Conservation (phyloP, 1,140 invertebrate species). For the Trichonephila clavata region DNA sequence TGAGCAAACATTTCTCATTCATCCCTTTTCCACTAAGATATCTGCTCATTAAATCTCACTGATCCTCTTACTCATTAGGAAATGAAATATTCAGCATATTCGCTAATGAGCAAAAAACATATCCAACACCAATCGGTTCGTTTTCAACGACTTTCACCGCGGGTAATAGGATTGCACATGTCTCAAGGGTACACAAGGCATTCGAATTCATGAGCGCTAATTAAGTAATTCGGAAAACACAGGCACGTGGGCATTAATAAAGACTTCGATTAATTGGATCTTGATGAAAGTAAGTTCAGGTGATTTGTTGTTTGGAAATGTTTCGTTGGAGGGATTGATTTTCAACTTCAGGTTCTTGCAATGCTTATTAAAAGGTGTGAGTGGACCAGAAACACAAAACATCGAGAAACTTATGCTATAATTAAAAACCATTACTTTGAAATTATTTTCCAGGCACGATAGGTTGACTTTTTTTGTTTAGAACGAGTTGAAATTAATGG, state of each 20-base stretch:
- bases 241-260: background rate
- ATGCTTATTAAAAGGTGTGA: too few species aligned
- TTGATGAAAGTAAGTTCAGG: background rate
- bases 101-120: background rate
- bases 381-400: too few species aligned
- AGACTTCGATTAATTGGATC: background rate
- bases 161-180: background rate
- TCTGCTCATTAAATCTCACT: background rate
- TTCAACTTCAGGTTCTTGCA: too few species aligned
- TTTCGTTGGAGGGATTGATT: too few species aligned
- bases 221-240: background rate
- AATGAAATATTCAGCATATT: background rate
- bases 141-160: constrained; percentile 9
- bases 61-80: background rate
- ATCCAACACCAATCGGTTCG: background rate
- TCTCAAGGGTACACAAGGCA: background rate
- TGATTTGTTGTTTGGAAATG: too few species aligned
- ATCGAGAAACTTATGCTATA: too few species aligned
- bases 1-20: background rate
- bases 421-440: too few species aligned
- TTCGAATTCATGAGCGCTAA: constrained; percentile 9
- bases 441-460: too few species aligned
- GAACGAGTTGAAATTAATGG: too few species aligned
- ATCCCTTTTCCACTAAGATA: background rate
- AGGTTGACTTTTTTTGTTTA: too few species aligned